Evolutionary conservation across 2,888 invertebrate species (phyloP), one percentile per base, ranked within the genome.

Genomic region (Drosophila paranaensis): DNA sequence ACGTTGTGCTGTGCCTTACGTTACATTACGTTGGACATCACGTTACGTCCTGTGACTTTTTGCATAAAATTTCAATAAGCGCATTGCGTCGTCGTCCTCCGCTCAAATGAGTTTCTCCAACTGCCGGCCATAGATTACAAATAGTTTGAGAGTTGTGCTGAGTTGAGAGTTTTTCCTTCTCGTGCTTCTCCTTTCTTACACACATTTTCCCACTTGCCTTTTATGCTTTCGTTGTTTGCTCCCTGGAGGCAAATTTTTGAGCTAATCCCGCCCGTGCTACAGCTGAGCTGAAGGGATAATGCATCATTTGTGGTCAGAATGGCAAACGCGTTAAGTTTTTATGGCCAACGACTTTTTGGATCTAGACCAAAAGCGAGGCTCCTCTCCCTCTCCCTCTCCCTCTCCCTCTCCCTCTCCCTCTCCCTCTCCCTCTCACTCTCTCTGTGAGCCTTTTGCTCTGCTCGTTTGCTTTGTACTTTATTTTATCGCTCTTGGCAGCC

Each of bases 321-420:
- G 88, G 90, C 86, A 88, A 85, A 80, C 74, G 89, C 86, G 90
- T 86, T 86, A 86, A 88, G 86, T 88, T 86, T 85, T 89, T 89
- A 89, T 86, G 88, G 82, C 74, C 76, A 89, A 74, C 79, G 88
- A 87, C 81, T 84, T 85, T 82, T 88, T 89, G 86, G 86, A 89
- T 80, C 86, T 85, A 68, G 61, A 88, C 86, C 86, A 86, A 81
- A 79, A 79, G 76, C 85, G 74, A 66, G 73, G 69, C 72, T 51
- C 33, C 60, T 2, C 16, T 13, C 16, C 6, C 16, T 13, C 50
- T 16, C 35, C 1, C 35, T 9, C 51, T 37, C 35, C 25, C 37
- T 14, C 25, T 9, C 37, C 1, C 53, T 27, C 5, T 9, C 20
- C 2, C 20, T 20, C 20, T 20, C 20, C 2, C 20, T 20, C 6